Base-by-base conservation (phyloP, 2,797 vertebrate genomes). In the Anas bahamensis region DNA sequence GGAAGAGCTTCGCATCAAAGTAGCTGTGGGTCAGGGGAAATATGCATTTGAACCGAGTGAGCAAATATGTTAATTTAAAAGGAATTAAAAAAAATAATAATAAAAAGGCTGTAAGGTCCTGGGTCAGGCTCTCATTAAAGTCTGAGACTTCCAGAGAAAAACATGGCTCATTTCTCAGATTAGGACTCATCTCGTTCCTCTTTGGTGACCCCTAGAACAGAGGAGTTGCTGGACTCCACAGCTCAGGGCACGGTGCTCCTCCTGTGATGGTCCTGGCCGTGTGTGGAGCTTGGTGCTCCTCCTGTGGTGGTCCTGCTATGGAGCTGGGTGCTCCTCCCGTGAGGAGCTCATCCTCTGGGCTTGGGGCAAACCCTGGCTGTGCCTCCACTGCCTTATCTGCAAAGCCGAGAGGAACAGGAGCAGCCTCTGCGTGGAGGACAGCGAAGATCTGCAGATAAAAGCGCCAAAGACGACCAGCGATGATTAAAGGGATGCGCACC, bases 381-480 rank as follows among this genome's bases (percentile, higher is more conserved):
- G 0, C 26, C 55, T 82, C 69, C 6, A 0, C 60, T 68, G 55
- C 35, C 22, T 86, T 86, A 78, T 92, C 87, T 90, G 63, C 9
- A 46, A 61, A 78, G 77, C 52, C 21, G 66, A 33, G 48, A 52
- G 28, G 71, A 93, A 72, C 39, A 37, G 28, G 68, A 88, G 63
- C 71, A 72, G 33, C 10, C 17, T 86, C 90, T 65, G 70, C 0
- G 0, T 21, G 46, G 21, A 79, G 33, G 9, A 16, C 83, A 84
- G 46, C 71, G 86, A 83, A 84, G 83, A 74, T 29, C 53, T 68
- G 7, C 83, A 57, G 90, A 96, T 91, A 59, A 84, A 69, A n/a
- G 8, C 1, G 0, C 26, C 4, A 3, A 61, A 44, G 28, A 22
- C n/a, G 17, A 4, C 6, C 0, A 0, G 21, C 1, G 1, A 42